Evolutionary conservation across 1,140 invertebrate species (phyloP).

Genomic region (Drosophila hydei): DNA sequence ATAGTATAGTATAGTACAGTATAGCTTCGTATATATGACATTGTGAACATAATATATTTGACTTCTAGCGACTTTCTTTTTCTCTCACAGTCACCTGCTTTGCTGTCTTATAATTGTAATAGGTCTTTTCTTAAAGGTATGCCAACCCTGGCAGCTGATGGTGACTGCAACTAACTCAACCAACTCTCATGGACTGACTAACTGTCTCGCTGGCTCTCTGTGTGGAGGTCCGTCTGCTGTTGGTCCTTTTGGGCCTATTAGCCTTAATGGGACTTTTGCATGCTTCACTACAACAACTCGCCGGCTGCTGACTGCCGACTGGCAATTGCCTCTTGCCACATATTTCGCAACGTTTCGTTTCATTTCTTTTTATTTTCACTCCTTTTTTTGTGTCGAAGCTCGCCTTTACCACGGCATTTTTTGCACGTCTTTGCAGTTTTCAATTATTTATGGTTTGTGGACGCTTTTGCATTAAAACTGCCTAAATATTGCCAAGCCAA

Average conservation of each 20-base stretch:
- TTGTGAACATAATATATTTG: too few species aligned
- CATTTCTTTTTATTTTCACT: slow-evolving; percentile 9
- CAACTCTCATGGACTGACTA: slow-evolving; percentile 45
- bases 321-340: slow-evolving; percentile 39
- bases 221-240: slow-evolving; percentile 42
- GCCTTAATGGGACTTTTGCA: slow-evolving; percentile 74
- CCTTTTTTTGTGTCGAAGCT: slow-evolving; percentile 40
- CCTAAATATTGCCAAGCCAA: slow-evolving; percentile 58
- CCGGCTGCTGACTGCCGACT: slow-evolving; percentile 37
- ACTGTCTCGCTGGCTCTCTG: slow-evolving; percentile 21
- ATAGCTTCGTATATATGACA: too few species aligned
- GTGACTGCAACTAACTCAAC: slow-evolving; percentile 46
- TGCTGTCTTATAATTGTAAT: neutral
- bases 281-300: slow-evolving; percentile 67
- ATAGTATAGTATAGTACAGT: too few species aligned
- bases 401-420: slow-evolving; percentile 52
- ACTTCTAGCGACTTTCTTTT: neutral
- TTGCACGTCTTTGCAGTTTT: slow-evolving; percentile 73
- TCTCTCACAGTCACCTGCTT: neutral
- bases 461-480: slow-evolving; percentile 73
- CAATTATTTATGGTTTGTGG: slow-evolving; percentile 75
- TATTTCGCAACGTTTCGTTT: slow-evolving; percentile 22
- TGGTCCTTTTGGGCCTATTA: slow-evolving; percentile 71
- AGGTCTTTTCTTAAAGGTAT: neutral
- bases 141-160: slow-evolving; percentile 28